Conservation (phyloP, 2,888 invertebrate genomes). For the Standfussiana lucernea region DNA sequence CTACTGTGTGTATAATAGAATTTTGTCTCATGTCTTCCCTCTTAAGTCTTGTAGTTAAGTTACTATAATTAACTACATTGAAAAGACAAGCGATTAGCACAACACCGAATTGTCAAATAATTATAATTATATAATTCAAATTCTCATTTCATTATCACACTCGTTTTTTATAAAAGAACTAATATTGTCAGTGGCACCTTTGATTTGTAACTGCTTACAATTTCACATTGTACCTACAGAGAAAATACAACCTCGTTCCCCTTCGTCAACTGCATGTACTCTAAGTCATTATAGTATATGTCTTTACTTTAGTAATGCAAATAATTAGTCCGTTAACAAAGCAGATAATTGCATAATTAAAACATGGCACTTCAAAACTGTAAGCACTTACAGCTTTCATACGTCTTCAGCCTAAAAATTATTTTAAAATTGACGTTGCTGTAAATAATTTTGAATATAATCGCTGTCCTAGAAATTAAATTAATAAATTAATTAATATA, state of each 20-base stretch:
- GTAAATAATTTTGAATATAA: conserved; percentile 56
- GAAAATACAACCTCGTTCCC: conserved; percentile 59
- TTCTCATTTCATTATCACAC: conserved; percentile 69
- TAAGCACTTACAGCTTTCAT: conserved; percentile 63
- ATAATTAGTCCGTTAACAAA: conserved; percentile 41
- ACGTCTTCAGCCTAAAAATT: conserved; percentile 33
- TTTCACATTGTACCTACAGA: conserved; percentile 61
- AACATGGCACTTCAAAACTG: conserved; percentile 49
- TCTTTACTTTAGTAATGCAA: conserved; percentile 40
- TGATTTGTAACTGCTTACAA: conserved; percentile 74
- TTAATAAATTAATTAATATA: too few species aligned
- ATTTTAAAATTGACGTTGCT: conserved; percentile 45
- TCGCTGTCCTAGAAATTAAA: conserved; percentile 56
- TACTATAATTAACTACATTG: conserved; percentile 65
- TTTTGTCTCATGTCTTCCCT: conserved; percentile 67
- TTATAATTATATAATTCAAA: conserved; percentile 64
- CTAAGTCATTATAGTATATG: conserved; percentile 50
- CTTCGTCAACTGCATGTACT: conserved; percentile 43
- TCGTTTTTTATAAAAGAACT: conserved; percentile 77
- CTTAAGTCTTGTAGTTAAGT: conserved; percentile 68
- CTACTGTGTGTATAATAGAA: conserved; percentile 68
- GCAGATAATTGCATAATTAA: conserved; percentile 28
- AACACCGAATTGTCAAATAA: conserved; percentile 67
- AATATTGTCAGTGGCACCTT: conserved; percentile 88
- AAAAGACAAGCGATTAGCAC: conserved; percentile 69